Percentiles rank a stretch among this genome's conserved stretches.
These are phyloP conservation scores for Coilia nasus DNA, from an alignment of 2,797 vertebrate genomes.

Conservation along the genomic window DNA sequence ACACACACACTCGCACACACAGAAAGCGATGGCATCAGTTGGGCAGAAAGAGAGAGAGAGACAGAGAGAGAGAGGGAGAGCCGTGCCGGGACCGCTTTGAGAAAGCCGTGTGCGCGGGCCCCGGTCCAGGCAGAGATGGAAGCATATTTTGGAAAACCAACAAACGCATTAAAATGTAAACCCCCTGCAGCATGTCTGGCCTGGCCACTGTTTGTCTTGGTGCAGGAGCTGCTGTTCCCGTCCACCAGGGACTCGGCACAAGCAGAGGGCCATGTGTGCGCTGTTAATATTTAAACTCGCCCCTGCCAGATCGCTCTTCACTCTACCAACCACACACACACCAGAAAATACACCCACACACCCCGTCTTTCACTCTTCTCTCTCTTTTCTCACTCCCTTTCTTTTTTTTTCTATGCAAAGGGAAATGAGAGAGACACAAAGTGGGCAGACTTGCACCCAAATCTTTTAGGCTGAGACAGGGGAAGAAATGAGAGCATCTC, in stretches of 20 bases:
- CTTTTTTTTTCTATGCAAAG: neutral
- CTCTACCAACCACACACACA: slow-evolving; percentile 40
- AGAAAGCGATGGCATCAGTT: slow-evolving; percentile 36
- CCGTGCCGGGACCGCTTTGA: neutral
- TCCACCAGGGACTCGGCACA: slow-evolving; percentile 74
- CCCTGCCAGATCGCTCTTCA: slow-evolving; percentile 73
- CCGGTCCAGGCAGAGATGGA: slow-evolving; percentile 75
- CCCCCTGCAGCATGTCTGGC: slow-evolving; percentile 83
- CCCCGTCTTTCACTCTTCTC: neutral
- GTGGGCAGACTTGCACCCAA: neutral
- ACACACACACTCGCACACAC: neutral
- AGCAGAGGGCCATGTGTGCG: slow-evolving; percentile 81
- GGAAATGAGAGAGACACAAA: neutral
- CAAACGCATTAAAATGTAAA: slow-evolving; percentile 85
- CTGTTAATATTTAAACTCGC: slow-evolving; percentile 86
- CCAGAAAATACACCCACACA: slow-evolving; percentile 38
- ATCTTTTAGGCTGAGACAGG: neutral
- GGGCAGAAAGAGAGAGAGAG: neutral
- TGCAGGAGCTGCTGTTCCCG: slow-evolving; percentile 75
- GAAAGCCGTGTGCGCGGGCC: slow-evolving; percentile 61
- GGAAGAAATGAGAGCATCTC: neutral
- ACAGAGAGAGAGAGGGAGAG: slow-evolving; percentile 59
- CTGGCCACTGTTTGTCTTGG: slow-evolving; percentile 75
- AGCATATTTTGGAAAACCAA: slow-evolving; percentile 87
- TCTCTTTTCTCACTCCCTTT: slow-evolving; percentile 37